These are phyloP conservation scores for Caenorhabditis japonica DNA, from an alignment of 2,888 invertebrate genomes.

Conservation along the genomic window DNA sequence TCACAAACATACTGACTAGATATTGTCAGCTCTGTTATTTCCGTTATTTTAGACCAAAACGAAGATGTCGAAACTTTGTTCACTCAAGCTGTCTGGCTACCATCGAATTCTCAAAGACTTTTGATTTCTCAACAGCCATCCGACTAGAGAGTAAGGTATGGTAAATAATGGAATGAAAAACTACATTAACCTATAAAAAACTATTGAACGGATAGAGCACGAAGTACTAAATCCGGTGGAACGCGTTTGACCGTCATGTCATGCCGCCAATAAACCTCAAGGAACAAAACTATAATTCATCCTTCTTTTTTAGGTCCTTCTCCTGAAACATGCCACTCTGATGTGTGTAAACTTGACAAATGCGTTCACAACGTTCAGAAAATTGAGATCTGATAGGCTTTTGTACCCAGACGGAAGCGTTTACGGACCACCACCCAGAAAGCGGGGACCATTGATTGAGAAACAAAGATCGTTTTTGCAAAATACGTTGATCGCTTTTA, in stretches of 20 bases:
- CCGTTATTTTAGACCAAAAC: constrained; percentile 15
- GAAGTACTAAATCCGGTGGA: too few species aligned
- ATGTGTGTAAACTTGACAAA: constrained; percentile 26
- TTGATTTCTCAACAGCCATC: constrained; percentile 28
- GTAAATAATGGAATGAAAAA: background rate
- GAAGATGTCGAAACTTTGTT: constrained; percentile 32
- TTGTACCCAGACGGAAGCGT: constrained; percentile 33
- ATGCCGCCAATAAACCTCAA: too few species aligned
- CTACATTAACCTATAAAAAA: background rate
- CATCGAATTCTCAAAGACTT: constrained; percentile 31
- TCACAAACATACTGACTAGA: too few species aligned
- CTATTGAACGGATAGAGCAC: too few species aligned
- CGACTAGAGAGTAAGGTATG: constrained; percentile 21
- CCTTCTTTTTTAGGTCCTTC: constrained; percentile 13
- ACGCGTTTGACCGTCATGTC: too few species aligned
- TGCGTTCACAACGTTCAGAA: constrained; percentile 21
- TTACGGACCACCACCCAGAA: constrained; percentile 23
- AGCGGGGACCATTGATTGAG: constrained; percentile 16
- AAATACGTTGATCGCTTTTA: constrained; percentile 20
- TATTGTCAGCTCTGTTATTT: too few species aligned
- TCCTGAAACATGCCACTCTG: constrained; percentile 15
- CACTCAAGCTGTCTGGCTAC: constrained; percentile 32
- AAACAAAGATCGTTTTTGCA: constrained; percentile 30
- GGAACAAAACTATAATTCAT: too few species aligned
- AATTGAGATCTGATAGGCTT: constrained; percentile 20